Evolutionary conservation across 2,888 invertebrate species (phyloP).

Genomic region (Anoncus sp.): DNA sequence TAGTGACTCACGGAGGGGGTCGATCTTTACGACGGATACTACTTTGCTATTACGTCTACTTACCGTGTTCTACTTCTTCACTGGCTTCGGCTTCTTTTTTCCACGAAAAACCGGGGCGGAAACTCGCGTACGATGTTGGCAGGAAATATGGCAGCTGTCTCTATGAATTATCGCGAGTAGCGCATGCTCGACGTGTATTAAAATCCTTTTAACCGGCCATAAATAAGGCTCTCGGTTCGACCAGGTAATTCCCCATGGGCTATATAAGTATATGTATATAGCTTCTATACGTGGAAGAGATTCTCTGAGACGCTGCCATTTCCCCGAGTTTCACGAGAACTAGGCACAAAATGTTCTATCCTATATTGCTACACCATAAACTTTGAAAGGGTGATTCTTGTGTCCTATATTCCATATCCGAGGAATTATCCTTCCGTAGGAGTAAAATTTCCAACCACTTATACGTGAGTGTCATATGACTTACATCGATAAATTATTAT

Average conservation of each 20-base stretch:
- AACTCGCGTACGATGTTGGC: constrained; percentile 23
- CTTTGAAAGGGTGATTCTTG: background rate
- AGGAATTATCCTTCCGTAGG: background rate
- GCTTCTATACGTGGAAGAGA: constrained; percentile 52
- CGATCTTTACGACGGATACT: constrained; percentile 57
- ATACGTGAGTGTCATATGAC: background rate
- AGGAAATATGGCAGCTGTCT: constrained; percentile 71
- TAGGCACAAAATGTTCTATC: background rate
- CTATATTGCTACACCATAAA: too few relatives aligned
- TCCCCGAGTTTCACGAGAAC: constrained; percentile 17
- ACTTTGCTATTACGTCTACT: constrained; percentile 54
- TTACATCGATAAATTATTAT: constrained; percentile 2
- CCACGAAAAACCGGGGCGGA: background rate
- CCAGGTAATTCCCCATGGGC: constrained; percentile 73
- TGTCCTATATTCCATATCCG: background rate
- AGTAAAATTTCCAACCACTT: background rate
- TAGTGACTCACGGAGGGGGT: constrained; percentile 4
- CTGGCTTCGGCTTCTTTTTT: constrained; percentile 7
- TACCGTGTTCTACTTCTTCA: constrained; percentile 35
- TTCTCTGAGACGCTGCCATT: constrained; percentile 30
- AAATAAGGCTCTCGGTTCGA: constrained; percentile 74
- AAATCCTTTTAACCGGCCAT: constrained; percentile 79
- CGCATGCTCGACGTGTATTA: constrained; percentile 74
- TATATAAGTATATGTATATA: constrained; percentile 62
- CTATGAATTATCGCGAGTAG: constrained; percentile 73